Conservation (phyloP, 1,140 invertebrate species). For the Tenebrio molitor region DNA sequence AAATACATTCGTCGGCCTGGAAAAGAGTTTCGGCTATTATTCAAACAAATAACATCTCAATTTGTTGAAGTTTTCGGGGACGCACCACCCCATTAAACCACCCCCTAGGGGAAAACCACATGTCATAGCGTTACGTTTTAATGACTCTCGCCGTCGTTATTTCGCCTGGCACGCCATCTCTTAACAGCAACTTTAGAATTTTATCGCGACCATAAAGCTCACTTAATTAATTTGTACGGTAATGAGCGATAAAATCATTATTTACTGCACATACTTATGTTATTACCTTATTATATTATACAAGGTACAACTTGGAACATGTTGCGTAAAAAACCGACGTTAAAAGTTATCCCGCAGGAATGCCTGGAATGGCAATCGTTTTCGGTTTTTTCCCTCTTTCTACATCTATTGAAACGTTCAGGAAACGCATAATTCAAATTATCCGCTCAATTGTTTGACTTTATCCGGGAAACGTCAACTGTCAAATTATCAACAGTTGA, state of each 20-base stretch:
- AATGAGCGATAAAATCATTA: background rate
- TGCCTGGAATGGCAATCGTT: no score
- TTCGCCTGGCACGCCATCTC: background rate
- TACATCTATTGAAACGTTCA: no score
- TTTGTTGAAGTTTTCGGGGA: conserved; percentile 25
- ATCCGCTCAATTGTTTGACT: no score
- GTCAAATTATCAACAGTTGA: no score
- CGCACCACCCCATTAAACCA: conserved; percentile 11
- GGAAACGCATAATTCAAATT: no score
- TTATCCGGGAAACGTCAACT: no score
- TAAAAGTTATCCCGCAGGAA: no score
- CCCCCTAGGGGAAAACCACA: conserved; percentile 25
- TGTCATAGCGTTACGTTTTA: conserved; percentile 13
- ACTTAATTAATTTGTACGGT: conserved; percentile 8
- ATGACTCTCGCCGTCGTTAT: conserved; percentile 9
- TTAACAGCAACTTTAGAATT: conserved; percentile 26
- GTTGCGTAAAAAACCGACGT: no score
- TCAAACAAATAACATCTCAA: conserved; percentile 40
- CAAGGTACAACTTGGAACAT: no score
- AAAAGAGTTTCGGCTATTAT: conserved; percentile 35
- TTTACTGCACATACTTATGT: background rate
- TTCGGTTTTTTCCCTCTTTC: no score
- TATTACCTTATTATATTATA: background rate
- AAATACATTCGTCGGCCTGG: conserved; percentile 26
- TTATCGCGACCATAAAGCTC: conserved; percentile 12